Evolutionary conservation across 2,113 vertebrate species (phyloP).

Genomic region (Parotia lawesii): DNA sequence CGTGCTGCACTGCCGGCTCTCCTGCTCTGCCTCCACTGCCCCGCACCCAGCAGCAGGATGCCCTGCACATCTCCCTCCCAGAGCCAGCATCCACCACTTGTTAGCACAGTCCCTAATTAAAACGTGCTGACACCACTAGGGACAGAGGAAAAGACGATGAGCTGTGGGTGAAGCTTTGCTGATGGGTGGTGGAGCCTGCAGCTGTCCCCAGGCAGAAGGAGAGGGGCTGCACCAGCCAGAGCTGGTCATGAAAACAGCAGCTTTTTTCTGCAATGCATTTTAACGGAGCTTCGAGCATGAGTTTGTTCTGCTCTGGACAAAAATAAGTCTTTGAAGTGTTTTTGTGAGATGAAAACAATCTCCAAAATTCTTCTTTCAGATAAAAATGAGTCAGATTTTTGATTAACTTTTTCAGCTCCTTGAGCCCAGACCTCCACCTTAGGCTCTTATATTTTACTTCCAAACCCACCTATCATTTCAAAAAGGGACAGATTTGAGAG

Average conservation of each 20-base stretch:
- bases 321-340: background rate
- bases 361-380: background rate
- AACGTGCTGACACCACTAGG: background rate
- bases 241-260: background rate
- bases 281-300: background rate
- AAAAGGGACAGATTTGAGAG: background rate
- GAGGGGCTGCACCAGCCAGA: background rate
- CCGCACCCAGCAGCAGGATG: background rate
- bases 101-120: background rate
- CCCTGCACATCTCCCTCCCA: background rate
- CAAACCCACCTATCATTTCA: background rate
- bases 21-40: background rate
- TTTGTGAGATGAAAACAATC: background rate
- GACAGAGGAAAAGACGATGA: background rate
- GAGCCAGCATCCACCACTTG: background rate
- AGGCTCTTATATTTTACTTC: background rate
- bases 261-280: background rate
- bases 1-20: rapidly evolving
- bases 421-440: background rate
- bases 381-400: background rate
- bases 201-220: background rate
- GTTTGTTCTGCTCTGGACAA: background rate
- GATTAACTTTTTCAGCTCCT: background rate
- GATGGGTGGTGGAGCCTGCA: background rate
- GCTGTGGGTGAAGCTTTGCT: background rate